phyloP scores from a whole-genome alignment of 2,797 vertebrate species.

The Myotis myotis region DNA sequence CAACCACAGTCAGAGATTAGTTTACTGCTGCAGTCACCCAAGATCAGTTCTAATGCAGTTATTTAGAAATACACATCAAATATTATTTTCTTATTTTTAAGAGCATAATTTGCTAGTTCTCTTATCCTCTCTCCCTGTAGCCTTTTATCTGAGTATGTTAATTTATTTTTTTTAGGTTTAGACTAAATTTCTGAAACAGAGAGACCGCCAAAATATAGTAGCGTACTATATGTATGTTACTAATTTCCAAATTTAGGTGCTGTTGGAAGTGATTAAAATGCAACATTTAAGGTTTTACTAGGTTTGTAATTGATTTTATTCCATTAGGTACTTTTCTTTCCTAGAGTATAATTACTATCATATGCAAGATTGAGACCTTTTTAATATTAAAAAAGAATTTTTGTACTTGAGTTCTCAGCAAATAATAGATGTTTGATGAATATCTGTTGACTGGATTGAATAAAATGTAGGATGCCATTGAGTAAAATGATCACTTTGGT shows the following conservation, averaged over 20 bases:
- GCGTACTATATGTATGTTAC: background rate
- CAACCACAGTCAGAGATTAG: background rate
- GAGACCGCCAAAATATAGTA: background rate
- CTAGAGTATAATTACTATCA: background rate
- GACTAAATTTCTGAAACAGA: background rate
- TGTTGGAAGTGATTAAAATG: background rate
- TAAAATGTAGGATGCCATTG: background rate
- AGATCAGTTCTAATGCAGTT: background rate
- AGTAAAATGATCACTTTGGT: background rate
- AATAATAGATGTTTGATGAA: background rate
- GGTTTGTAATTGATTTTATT: background rate
- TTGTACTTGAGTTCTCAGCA: background rate
- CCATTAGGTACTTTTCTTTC: background rate
- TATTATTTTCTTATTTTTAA: background rate
- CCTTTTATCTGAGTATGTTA: background rate
- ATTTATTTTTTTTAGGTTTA: background rate
- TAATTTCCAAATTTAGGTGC: background rate
- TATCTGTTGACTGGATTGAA: background rate
- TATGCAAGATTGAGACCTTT: background rate
- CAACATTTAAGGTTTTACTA: background rate
- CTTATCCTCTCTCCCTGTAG: background rate
- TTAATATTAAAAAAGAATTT: constrained; percentile 15
- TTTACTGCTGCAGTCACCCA: background rate
- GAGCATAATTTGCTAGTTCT: background rate
- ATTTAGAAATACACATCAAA: constrained; percentile 11